A percentile compares a stretch with the other conserved stretches of the same genome.
Evolutionary conservation across 2,113 vertebrate genomes (phyloP).

Genomic region (Festucalex cinctus): DNA sequence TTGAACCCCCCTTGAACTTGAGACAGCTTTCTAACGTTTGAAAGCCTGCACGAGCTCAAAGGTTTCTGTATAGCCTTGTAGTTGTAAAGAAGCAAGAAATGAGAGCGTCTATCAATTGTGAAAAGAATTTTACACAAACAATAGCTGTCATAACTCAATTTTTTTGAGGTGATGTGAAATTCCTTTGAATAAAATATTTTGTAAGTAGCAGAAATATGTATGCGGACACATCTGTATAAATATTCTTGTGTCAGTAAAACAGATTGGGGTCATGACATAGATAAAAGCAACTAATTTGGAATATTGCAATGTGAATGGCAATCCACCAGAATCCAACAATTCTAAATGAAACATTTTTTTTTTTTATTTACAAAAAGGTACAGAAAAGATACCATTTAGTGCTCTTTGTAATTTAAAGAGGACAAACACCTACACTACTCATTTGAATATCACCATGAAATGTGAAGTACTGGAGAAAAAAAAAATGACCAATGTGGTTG

Average conservation of each 20-base stretch:
- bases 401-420: too few relatives aligned
- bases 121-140: not conserved
- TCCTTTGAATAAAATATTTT: not conserved
- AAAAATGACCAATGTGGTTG: not conserved
- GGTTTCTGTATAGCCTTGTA: not conserved
- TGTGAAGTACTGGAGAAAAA: not conserved
- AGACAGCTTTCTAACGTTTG: not conserved
- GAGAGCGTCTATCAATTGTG: not conserved
- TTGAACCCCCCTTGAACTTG: not conserved
- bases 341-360: too few relatives aligned
- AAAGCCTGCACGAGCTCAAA: not conserved
- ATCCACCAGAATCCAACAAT: not conserved
- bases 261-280: not conserved
- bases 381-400: too few relatives aligned
- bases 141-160: not conserved
- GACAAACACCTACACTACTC: too few relatives aligned
- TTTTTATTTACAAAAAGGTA: too few relatives aligned
- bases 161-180: not conserved
- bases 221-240: not conserved
- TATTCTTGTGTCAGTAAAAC: not conserved
- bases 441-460: not conserved
- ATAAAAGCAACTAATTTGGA: not conserved
- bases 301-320: not conserved
- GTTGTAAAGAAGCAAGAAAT: not conserved
- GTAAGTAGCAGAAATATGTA: not conserved